These are phyloP conservation scores for Pyrgilauda ruficollis DNA, from an alignment of 2,113 vertebrate species.

Conservation along the genomic window DNA sequence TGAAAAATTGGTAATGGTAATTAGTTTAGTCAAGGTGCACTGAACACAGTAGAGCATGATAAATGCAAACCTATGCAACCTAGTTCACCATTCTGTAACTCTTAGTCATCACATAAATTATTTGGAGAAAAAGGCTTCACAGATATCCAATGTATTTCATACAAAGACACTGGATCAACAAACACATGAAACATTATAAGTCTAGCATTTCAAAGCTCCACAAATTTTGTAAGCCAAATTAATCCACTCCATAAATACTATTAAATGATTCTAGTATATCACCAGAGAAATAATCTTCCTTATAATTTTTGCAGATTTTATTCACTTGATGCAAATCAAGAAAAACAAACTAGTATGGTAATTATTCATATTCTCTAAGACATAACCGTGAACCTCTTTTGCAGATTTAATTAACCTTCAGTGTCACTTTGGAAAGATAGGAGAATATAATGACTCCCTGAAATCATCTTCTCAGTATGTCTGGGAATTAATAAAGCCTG, in stretches of 20 bases:
- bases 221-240: not conserved
- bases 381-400: not conserved
- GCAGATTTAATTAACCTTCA: conserved; percentile 42
- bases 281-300: not conserved
- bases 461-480: not conserved
- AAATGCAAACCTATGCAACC: conserved; percentile 21
- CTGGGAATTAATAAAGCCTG: not conserved
- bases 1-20: not conserved
- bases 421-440: conserved; percentile 11
- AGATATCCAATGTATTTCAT: conserved; percentile 17
- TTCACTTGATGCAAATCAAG: not conserved
- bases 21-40: conserved; percentile 13
- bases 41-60: not conserved
- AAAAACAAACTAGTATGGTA: not conserved
- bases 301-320: not conserved
- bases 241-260: not conserved
- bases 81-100: conserved; percentile 20
- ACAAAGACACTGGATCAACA: not conserved
- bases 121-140: conserved; percentile 17
- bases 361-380: not conserved
- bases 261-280: not conserved
- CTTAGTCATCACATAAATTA: conserved; percentile 1
- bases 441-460: not conserved
- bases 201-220: not conserved
- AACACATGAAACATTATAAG: not conserved